Percentiles rank a stretch among this genome's conserved stretches.
Evolutionary conservation across 2,797 vertebrate genomes (phyloP).

Genomic region (Poeciliopsis infans): DNA sequence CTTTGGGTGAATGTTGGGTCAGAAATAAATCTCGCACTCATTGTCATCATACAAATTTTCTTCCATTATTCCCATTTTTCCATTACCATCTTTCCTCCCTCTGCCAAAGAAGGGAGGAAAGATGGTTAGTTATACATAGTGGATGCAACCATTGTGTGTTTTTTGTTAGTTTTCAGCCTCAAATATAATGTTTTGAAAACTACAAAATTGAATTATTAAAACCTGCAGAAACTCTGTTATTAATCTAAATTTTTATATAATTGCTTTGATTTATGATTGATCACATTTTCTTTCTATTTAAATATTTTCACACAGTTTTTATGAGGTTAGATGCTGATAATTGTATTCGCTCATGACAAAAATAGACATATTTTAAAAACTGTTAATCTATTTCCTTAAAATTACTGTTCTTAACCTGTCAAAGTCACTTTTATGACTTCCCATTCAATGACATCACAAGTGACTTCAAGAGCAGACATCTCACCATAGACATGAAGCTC

Average conservation of each 20-base stretch:
- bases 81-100: neutral
- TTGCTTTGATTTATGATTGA: no score
- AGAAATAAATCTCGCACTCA: no score
- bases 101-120: neutral
- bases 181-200: neutral
- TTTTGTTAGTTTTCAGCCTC: neutral
- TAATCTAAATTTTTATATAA: neutral
- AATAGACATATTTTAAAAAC: neutral
- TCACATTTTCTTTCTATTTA: no score
- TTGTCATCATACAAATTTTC: no score
- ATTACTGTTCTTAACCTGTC: neutral
- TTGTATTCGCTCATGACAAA: neutral
- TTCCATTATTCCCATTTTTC: neutral
- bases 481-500: slow-evolving; percentile 63
- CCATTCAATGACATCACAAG: neutral
- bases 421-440: neutral
- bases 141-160: neutral
- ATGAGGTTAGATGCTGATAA: neutral
- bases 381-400: neutral
- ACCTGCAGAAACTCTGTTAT: no score
- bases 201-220: no score
- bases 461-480: slow-evolving; percentile 17
- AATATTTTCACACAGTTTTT: neutral
- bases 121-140: no score
- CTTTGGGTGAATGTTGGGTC: no score